Percentiles rank a stretch among this genome's conserved stretches.
phyloP scores from a whole-genome alignment of 1,140 invertebrate species.

The Bilobella aurantiaca region DNA sequence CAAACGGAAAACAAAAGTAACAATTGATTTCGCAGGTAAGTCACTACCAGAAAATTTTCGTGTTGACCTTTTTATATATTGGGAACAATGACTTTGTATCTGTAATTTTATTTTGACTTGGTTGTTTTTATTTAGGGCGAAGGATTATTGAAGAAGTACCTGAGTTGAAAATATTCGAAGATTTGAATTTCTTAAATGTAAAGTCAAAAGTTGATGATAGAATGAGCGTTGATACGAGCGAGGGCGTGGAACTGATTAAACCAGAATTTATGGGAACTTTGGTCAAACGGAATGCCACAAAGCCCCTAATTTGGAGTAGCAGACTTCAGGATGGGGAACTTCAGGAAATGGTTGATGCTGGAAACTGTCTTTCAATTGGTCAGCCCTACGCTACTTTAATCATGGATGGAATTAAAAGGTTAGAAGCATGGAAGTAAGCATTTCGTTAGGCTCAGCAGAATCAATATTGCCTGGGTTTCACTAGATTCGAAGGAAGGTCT shows the following conservation, averaged over 20 bases:
- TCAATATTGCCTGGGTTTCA: conserved; percentile 13
- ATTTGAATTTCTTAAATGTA: conserved; percentile 15
- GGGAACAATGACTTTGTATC: background rate
- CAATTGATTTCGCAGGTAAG: conserved; percentile 71
- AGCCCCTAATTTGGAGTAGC: conserved; percentile 23
- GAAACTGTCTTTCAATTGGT: conserved; percentile 84
- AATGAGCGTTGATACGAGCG: background rate
- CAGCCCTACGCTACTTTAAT: conserved; percentile 91
- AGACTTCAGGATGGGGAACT: conserved; percentile 71
- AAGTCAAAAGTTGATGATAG: conserved; percentile 3
- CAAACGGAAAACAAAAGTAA: conserved; percentile 52
- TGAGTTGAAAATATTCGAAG: conserved; percentile 15
- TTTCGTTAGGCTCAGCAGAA: background rate
- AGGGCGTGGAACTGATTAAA: background rate
- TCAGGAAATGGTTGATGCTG: conserved; percentile 77
- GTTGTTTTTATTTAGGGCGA: conserved; percentile 36
- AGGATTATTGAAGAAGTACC: conserved; percentile 43
- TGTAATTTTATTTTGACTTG: background rate
- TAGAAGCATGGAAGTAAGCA: no score
- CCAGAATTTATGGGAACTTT: conserved; percentile 29
- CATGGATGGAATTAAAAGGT: conserved; percentile 83
- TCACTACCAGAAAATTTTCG: no score
- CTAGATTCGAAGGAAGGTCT: conserved; percentile 79
- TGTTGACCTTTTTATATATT: background rate
- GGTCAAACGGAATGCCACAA: conserved; percentile 7